phyloP scores from a whole-genome alignment of 2,113 vertebrate species.

The Bothrops jararaca region DNA sequence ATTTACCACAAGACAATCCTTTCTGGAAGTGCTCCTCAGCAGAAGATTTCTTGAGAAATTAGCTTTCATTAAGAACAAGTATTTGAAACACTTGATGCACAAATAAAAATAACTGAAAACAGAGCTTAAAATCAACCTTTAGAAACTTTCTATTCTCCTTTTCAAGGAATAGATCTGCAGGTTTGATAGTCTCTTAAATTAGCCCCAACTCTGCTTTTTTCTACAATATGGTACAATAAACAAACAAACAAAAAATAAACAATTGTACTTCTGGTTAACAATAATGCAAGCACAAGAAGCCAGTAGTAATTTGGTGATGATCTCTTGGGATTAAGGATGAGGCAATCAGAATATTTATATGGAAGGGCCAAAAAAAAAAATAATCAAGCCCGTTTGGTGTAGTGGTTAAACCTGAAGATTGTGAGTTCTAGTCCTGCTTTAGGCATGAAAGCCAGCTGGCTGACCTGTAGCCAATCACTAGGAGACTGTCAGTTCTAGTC shows the following conservation, averaged over 20 bases:
- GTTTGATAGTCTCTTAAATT: not conserved
- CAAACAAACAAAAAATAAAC: not conserved
- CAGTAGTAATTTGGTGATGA: not conserved
- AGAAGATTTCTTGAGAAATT: not conserved
- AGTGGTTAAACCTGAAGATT: not conserved
- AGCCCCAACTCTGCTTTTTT: not conserved
- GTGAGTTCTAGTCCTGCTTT: not conserved
- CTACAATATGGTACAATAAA: not conserved
- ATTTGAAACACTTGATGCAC: not conserved
- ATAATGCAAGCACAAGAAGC: not conserved
- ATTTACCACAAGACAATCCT: not conserved
- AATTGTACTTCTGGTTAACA: not conserved
- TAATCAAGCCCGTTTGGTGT: not conserved
- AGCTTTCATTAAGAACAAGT: not conserved
- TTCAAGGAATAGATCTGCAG: not conserved
- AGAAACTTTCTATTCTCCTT: not conserved
- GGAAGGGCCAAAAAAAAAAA: not conserved
- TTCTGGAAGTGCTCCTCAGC: not conserved
- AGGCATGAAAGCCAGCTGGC: not conserved
- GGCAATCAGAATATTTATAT: not conserved
- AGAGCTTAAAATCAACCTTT: not conserved
- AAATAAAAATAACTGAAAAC: not conserved
- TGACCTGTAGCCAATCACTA: not conserved
- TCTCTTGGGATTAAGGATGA: not conserved
- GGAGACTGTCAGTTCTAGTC: not conserved